A percentile compares a stretch with the other conserved stretches of the same genome.
These are phyloP conservation scores for Trematomus loennbergii DNA, from an alignment of 2,113 vertebrate species.

Conservation along the genomic window DNA sequence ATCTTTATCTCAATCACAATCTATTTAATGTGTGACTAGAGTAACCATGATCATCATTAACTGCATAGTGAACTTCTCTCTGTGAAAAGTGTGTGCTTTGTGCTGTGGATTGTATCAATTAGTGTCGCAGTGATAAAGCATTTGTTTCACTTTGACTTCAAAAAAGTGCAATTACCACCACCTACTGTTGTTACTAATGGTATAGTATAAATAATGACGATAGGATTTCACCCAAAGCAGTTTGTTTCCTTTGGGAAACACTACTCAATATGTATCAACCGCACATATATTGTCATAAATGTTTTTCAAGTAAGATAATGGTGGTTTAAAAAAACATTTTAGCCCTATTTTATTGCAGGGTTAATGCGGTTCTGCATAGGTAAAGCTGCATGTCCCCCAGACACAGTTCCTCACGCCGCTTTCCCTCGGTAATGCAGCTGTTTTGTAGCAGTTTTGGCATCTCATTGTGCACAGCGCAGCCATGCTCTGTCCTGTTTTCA, in stretches of 20 bases:
- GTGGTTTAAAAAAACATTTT: background rate
- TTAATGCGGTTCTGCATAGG: background rate
- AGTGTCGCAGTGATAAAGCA: background rate
- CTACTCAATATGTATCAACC: background rate
- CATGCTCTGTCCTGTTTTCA: background rate
- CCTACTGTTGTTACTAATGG: background rate
- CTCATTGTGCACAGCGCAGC: background rate
- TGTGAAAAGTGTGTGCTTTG: background rate
- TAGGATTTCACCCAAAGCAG: background rate
- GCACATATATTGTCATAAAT: background rate
- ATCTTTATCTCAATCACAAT: slow-evolving; percentile 9
- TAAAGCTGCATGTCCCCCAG: background rate
- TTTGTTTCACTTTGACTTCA: slow-evolving; percentile 15
- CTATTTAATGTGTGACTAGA: background rate
- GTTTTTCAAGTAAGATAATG: no score
- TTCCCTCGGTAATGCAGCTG: background rate
- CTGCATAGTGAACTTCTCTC: background rate
- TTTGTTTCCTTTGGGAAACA: background rate
- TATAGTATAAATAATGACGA: background rate
- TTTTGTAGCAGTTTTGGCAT: background rate
- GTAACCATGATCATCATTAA: background rate
- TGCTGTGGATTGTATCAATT: background rate
- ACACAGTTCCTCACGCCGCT: background rate
- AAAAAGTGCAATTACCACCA: background rate
- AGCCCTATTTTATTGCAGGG: no score